Percentiles rank a stretch among this genome's conserved stretches.
phyloP scores from a whole-genome alignment of 2,797 vertebrate genomes.

The Acanthurus tractus region DNA sequence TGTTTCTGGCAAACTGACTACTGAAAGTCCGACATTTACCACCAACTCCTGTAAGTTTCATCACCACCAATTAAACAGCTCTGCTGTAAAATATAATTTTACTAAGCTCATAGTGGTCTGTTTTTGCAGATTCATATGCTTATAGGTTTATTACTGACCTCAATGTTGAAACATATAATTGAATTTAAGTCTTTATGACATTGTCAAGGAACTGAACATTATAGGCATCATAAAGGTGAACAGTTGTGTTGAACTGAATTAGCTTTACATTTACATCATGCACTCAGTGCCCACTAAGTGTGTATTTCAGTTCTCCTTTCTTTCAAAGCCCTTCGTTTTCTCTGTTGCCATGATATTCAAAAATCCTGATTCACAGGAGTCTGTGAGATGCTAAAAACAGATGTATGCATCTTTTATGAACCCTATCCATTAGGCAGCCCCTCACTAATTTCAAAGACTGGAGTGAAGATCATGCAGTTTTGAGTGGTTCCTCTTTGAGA shows the following conservation, averaged over 20 bases:
- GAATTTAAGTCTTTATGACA: not conserved
- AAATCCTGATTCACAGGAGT: not conserved
- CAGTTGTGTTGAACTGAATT: not conserved
- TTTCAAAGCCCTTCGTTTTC: not conserved
- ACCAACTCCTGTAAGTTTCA: too few species aligned
- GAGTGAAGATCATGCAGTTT: not conserved
- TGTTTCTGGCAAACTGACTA: not conserved
- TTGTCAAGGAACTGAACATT: not conserved
- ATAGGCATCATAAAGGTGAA: not conserved
- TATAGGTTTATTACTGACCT: not conserved
- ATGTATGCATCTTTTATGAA: constrained; percentile 41
- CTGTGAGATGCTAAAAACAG: constrained; percentile 22
- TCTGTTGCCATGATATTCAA: not conserved
- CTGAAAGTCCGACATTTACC: not conserved
- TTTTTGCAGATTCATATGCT: not conserved
- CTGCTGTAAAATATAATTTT: not conserved
- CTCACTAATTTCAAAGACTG: constrained; percentile 6
- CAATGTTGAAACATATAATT: not conserved
- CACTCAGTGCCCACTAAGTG: not conserved
- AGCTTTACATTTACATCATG: not conserved
- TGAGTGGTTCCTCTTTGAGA: not conserved
- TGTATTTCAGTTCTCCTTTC: not conserved
- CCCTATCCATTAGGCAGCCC: constrained; percentile 6
- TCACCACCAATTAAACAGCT: not conserved
- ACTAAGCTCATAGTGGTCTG: not conserved